Conservation (phyloP, 2,113 vertebrate genomes). For the Tapirus terrestris region DNA sequence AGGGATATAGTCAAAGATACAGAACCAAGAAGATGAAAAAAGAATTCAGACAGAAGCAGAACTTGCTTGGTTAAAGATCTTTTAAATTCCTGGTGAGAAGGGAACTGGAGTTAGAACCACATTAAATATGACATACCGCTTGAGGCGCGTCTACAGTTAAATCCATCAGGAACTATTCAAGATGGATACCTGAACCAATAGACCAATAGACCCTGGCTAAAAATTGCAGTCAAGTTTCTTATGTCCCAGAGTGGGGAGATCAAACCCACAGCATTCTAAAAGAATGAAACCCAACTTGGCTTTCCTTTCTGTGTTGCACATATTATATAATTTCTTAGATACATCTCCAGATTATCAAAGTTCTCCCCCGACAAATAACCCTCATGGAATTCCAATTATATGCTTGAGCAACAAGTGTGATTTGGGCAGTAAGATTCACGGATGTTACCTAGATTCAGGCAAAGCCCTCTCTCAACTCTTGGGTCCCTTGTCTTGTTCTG, state of each 20-base stretch:
- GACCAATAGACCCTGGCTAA: not conserved
- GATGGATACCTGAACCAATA: not conserved
- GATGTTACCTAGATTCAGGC: not conserved
- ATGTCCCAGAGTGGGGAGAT: not conserved
- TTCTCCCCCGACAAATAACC: not conserved
- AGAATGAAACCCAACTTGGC: not conserved
- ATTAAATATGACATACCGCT: not conserved
- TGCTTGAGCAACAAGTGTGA: not conserved
- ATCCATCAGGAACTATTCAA: not conserved
- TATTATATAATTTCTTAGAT: not conserved
- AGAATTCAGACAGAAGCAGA: constrained; percentile 48
- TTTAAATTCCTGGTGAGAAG: constrained; percentile 5
- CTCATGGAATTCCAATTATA: not conserved
- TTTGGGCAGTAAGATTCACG: too few species aligned
- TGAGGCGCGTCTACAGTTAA: not conserved
- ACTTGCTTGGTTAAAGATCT: not conserved
- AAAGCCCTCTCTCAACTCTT: not conserved
- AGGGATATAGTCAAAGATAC: constrained; percentile 3
- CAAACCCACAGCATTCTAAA: not conserved
- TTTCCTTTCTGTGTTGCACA: not conserved
- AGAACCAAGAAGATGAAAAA: constrained; percentile 35
- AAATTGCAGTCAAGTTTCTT: not conserved
- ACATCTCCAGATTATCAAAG: not conserved
- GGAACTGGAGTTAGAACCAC: not conserved
- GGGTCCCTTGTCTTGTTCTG: not conserved